Percentiles rank a stretch among this genome's conserved stretches.
Evolutionary conservation across 2,797 vertebrate genomes (phyloP).

Genomic region (Nothura maculosa): DNA sequence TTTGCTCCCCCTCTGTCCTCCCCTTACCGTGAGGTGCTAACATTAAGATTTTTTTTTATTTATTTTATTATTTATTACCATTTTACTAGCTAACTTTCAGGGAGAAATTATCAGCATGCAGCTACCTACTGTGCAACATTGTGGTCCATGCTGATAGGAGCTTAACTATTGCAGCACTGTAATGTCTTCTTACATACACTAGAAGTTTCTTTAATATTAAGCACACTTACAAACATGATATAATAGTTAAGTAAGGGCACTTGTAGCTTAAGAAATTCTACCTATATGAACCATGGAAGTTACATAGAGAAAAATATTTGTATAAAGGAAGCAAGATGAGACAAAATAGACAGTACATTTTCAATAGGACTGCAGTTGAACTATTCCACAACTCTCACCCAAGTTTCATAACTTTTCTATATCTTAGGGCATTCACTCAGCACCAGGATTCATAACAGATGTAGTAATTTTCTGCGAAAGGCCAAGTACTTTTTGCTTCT

Average conservation of each 20-base stretch:
- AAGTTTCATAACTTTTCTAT: not conserved
- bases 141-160: fast-evolving
- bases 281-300: not conserved
- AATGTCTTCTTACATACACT: not conserved
- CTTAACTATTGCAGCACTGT: not conserved
- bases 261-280: not conserved
- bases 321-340: not conserved
- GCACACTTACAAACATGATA: fast-evolving
- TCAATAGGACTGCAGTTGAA: not conserved
- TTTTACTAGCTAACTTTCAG: not conserved
- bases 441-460: not conserved
- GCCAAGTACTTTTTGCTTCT: not conserved
- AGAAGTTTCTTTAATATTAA: not conserved
- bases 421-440: not conserved
- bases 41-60: no score
- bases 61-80: no score
- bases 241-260: not conserved
- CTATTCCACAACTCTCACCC: not conserved
- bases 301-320: not conserved
- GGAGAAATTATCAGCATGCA: not conserved
- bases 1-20: not conserved
- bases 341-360: not conserved
- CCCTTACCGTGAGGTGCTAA: not conserved
- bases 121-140: not conserved
- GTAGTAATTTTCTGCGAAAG: not conserved